A percentile compares a stretch with the other conserved stretches of the same genome.
Evolutionary conservation across 2,888 invertebrate species (phyloP).

Genomic region (Lottia gigantea): DNA sequence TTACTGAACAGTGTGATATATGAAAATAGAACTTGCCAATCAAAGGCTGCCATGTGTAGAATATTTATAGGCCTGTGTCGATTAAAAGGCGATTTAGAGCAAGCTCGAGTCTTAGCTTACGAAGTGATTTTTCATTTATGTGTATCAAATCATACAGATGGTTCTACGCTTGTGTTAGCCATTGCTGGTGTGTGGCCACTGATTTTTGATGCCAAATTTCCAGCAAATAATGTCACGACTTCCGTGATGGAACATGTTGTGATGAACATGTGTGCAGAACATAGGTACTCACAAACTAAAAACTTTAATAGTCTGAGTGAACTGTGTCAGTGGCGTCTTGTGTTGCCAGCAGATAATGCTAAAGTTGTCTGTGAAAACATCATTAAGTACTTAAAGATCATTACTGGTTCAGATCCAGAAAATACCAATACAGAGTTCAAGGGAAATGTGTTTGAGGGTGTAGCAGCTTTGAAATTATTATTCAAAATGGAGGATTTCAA

Average conservation of each 20-base stretch:
- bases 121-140: not conserved
- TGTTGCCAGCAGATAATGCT: not conserved
- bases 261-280: not conserved
- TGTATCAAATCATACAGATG: not conserved
- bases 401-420: not conserved
- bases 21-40: not conserved
- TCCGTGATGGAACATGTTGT: constrained; percentile 1
- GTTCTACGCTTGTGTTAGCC: not conserved
- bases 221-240: not conserved
- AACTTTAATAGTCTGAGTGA: not conserved
- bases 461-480: not conserved
- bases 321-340: not conserved
- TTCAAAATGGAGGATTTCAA: not conserved
- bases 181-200: not conserved
- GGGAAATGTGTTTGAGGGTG: not conserved
- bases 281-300: not conserved
- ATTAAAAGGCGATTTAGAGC: not conserved
- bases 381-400: not conserved
- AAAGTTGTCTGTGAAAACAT: not conserved
- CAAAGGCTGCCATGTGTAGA: not conserved
- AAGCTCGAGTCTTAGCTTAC: not conserved
- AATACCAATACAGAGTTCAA: not conserved
- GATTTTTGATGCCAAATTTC: not conserved
- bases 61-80: not conserved
- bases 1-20: not conserved